Evolutionary conservation across 2,113 vertebrate species (phyloP), one percentile per base, ranked within the genome.

Genomic region (Protomyctophum bolini): DNA sequence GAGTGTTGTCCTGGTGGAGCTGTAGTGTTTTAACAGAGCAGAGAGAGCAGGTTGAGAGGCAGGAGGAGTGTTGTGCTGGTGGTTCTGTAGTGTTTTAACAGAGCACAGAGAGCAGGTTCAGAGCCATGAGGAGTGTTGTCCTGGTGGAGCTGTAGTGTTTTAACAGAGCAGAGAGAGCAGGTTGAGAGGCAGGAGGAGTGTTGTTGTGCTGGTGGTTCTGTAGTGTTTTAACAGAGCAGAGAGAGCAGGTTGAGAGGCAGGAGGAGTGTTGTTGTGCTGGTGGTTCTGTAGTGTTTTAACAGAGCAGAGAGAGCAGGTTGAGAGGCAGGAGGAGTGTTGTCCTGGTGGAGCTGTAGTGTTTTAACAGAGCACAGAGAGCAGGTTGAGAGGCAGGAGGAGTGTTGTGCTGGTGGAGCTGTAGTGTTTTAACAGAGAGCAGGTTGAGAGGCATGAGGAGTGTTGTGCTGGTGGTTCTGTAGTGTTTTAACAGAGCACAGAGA

Each of bases 351-450:
- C 66, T 48, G 63, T 73, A 48, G 54, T 70, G 65, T 83, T 21
- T n/a, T n/a, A n/a, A n/a, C n/a, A n/a, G n/a, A n/a, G n/a, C n/a
- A n/a, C n/a, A n/a, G n/a, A n/a, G n/a, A n/a, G n/a, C 59, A 56
- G 47, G 15, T 79, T 51, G 3, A 41, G 33, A 41, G 82, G 70
- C 56, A 41, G 1, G 21, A 21, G 21, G 29, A 41, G 61, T 33
- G 72, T 76, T 77, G 82, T 86, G 82, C 5, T 6, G 33, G 33
- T 41, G 33, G n/a, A n/a, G 80, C 66, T 48, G 63, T 73, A 48
- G 54, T 70, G 65, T 83, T 21, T n/a, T n/a, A n/a, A n/a, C n/a
- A n/a, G n/a, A n/a, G n/a, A n/a, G n/a, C 59, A 56, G 47, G 15
- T 79, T 51, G 3, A 41, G 33, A 41, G 82, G 70, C 56, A 41